Percentiles rank a stretch among this genome's conserved stretches.
Conservation (phyloP, 2,113 vertebrate genomes). For the Chamaetylas fuelleborni region DNA sequence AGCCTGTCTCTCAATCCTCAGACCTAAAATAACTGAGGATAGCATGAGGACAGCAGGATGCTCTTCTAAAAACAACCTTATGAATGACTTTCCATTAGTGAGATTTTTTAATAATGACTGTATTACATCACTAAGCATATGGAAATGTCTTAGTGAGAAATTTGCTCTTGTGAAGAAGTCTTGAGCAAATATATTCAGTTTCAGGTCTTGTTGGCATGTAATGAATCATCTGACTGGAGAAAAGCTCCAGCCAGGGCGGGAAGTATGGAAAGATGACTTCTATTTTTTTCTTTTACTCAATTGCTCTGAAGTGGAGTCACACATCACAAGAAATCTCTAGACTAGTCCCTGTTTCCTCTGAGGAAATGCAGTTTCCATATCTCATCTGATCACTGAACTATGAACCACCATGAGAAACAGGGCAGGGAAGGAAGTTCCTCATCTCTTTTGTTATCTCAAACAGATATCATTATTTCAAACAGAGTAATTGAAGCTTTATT, state of each 20-base stretch:
- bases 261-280: background rate
- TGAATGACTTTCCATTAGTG: background rate
- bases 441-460: background rate
- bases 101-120: background rate
- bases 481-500: background rate
- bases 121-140: background rate
- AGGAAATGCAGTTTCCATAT: background rate
- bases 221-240: background rate
- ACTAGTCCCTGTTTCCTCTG: background rate
- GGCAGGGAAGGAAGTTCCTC: background rate
- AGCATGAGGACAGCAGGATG: background rate
- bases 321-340: background rate
- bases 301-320: background rate
- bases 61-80: background rate
- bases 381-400: background rate
- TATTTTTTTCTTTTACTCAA: background rate
- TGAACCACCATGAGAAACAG: background rate
- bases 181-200: background rate
- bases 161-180: background rate
- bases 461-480: background rate
- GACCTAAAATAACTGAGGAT: background rate
- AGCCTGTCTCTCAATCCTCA: background rate
- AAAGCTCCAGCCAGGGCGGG: background rate
- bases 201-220: background rate
- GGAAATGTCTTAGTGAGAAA: background rate